Evolutionary conservation across 2,797 vertebrate species (phyloP).

Genomic region (Sebastes variabilis): DNA sequence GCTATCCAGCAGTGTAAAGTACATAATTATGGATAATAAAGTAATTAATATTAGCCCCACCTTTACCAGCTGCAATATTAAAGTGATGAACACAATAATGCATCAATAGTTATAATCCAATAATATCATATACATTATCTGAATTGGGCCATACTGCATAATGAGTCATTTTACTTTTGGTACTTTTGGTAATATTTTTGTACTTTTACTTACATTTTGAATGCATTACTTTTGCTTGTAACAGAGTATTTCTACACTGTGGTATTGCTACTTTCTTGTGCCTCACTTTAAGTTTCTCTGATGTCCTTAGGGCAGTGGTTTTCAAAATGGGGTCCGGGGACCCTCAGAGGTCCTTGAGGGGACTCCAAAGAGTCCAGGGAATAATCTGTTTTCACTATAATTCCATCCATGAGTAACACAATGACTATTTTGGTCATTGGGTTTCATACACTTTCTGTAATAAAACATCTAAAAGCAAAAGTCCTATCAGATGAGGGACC

Average conservation of each 20-base stretch:
- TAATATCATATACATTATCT: neutral
- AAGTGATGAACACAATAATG: neutral
- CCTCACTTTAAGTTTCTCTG: too few species aligned
- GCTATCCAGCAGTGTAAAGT: neutral
- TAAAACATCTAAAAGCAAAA: too few species aligned
- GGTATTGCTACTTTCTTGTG: too few species aligned
- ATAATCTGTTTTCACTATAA: neutral
- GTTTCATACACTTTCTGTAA: too few species aligned
- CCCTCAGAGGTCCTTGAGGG: too few species aligned
- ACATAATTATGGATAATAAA: neutral
- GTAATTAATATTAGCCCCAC: neutral
- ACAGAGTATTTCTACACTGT: too few species aligned
- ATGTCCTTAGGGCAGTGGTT: too few species aligned
- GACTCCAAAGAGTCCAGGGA: too few species aligned
- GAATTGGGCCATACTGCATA: neutral
- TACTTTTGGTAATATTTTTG: neutral
- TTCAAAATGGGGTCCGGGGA: too few species aligned
- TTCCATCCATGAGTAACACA: too few species aligned
- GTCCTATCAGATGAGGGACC: rapidly evolving
- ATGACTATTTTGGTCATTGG: neutral
- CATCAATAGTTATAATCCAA: neutral
- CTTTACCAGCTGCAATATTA: neutral
- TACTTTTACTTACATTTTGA: neutral
- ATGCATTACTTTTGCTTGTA: too few species aligned
- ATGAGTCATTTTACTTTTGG: neutral